Evolutionary conservation across 37 sponge, comb jelly and placozoan species (phyloP), one percentile per base, ranked within the genome.

Genomic region (Diacarnus erythraeanus): DNA sequence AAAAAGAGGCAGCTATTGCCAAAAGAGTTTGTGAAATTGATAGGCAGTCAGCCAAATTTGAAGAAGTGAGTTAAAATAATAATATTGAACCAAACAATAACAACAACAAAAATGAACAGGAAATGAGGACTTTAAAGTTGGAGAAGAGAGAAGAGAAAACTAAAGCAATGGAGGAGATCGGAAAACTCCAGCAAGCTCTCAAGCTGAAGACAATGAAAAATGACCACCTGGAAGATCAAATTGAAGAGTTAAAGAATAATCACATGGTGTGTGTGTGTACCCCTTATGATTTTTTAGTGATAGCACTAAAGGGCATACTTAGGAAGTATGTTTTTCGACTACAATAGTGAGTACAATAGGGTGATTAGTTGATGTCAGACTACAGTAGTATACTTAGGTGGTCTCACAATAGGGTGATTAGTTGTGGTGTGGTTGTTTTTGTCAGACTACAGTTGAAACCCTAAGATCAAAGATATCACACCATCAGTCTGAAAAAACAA

Each of bases 131-230:
- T 17, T 31, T 65, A 35, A 65, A 30, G 66, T 17, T 8, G 34
- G 12, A 35, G 66, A 5, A 2, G 3, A 10, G 27, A 35, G 66
- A 30, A 31, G 66, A 18, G 66, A 30, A 3, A 30, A 35, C 35
- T 3, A 65, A 2, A 10, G 66, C 9, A 18, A 15, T 10, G 33
- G 66, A 65, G 35, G 66, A 65, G 34, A 30, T 30, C 12, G 66
- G 34, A 2, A 31, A 30, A 30, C 66, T 65, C 29, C 33, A 65
- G 2, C 66, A 65, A 6, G 17, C 66, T 34, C 66, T 65, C 30
- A 65, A 65, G 34, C 66, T 65, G 35, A 31, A 65, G 35, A 65
- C 30, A 30, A 65, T 30, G 34, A 65, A 65, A 35, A 65, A 31
- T 2, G 2, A 35, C 34, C 66, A 31, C 66, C 66, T 31, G 2